A percentile compares a stretch with the other conserved stretches of the same genome.
These are phyloP conservation scores for Napeogenes inachia DNA, from an alignment of 2,888 invertebrate species.

Conservation along the genomic window DNA sequence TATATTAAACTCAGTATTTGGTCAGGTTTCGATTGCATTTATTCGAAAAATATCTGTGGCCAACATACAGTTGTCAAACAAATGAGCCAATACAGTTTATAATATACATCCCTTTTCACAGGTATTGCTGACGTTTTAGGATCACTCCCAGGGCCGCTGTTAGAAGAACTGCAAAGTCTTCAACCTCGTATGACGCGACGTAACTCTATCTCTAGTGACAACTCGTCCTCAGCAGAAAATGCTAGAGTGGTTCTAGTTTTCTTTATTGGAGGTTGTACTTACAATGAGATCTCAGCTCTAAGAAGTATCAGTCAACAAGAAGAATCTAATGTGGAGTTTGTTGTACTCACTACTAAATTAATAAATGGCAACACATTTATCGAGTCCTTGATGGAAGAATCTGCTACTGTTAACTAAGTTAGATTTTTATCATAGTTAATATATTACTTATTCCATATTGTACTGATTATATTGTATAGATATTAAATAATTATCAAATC, in stretches of 20 bases:
- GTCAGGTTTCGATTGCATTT: too few relatives aligned
- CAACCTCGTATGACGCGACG: slow-evolving; percentile 77
- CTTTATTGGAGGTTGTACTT: slow-evolving; percentile 98
- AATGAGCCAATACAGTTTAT: too few relatives aligned
- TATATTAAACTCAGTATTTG: too few relatives aligned
- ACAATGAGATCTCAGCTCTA: slow-evolving; percentile 91
- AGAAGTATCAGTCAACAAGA: slow-evolving; percentile 86
- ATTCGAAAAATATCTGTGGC: too few relatives aligned
- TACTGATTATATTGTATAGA: slow-evolving; percentile 7
- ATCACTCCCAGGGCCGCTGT: slow-evolving; percentile 87
- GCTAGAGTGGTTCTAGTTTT: slow-evolving; percentile 91
- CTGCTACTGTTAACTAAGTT: slow-evolving; percentile 2
- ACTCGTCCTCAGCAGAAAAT: slow-evolving; percentile 75
- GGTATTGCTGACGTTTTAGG: slow-evolving; percentile 90
- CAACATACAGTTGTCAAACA: too few relatives aligned
- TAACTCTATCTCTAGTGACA: slow-evolving; percentile 78
- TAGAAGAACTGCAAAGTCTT: slow-evolving; percentile 81
- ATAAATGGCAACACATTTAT: slow-evolving; percentile 93
- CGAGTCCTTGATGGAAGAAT: slow-evolving; percentile 82
- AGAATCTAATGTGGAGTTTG: slow-evolving; percentile 91
- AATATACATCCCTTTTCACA: slow-evolving; percentile 33
- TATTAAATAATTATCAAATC: too few relatives aligned
- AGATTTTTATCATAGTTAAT: slow-evolving; percentile 10
- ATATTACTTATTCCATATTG: slow-evolving; percentile 15
- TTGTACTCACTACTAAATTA: slow-evolving; percentile 93